Base-by-base conservation (phyloP, 2,888 invertebrate species). In the Sepioteuthis lessoniana region DNA sequence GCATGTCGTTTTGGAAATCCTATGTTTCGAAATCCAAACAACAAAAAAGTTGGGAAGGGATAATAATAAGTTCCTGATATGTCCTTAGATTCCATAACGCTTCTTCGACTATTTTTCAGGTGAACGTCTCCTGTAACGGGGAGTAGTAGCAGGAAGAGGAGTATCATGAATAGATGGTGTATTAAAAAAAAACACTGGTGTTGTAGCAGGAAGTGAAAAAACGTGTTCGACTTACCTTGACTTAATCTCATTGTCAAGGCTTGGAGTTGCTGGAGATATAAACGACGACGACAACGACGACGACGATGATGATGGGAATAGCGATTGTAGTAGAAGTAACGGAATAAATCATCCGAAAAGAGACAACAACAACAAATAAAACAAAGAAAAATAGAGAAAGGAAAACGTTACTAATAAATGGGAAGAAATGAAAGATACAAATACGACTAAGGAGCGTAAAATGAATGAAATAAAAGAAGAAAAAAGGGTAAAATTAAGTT, bases 141-240 rank as follows among this genome's bases (percentile, higher is more conserved):
- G 31, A 31, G 76, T 76, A 76, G 76, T 76, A 76, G 7, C 31
- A 76, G 31, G n/a, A 76, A 31, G 31, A 76, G 76, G 31, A 76
- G 76, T 76, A 76, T 31, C 76, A 76, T 76, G 76, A 76, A 76
- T 76, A n/a, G n/a, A 76, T 76, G 76, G n/a, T 76, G n/a, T n/a
- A 35, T n/a, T 35, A 76, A 35, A 25, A 55, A 55, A 35, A 76
- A 13, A n/a, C n/a, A 76, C n/a, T 76, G 76, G 76, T 76, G 76
- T 76, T 76, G 76, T 76, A 76, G 3, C n/a, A 76, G 76, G 25
- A n/a, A 35, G 35, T 35, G 76, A 35, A 76, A n/a, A 35, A 76
- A 76, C n/a, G n/a, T 13, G 76, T 35, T 76, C 3, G n/a, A n/a
- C 76, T n/a, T 76, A 76, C n/a, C n/a, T 76, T 76, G n/a, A 76